phyloP scores from a whole-genome alignment of 1,140 invertebrate genomes.

The Diabrotica undecimpunctata region DNA sequence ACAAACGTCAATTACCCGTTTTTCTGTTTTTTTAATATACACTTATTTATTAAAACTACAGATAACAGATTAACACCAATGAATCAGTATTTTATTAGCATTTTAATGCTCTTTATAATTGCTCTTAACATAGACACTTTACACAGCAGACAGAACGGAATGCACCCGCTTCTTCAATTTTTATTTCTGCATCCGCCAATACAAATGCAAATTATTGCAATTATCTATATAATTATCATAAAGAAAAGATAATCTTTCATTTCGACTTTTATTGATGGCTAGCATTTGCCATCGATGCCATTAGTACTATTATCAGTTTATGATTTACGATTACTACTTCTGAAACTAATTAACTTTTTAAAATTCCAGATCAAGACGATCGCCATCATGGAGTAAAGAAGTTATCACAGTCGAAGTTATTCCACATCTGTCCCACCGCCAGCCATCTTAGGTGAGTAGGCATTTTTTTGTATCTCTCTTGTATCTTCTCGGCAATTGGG shows the following conservation, averaged over 20 bases:
- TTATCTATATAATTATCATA: constrained; percentile 3
- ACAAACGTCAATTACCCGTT: too few species aligned
- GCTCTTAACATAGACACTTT: too few species aligned
- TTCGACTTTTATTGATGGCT: neutral
- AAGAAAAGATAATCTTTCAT: constrained; percentile 4
- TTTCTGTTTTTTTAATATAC: too few species aligned
- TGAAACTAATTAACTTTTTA: constrained; percentile 21
- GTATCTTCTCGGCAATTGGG: neutral
- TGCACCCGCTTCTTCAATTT: too few species aligned
- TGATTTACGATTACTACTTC: constrained; percentile 20
- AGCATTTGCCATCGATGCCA: neutral
- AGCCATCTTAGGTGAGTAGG: constrained; percentile 40
- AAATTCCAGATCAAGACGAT: constrained; percentile 28
- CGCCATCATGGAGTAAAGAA: constrained; percentile 37
- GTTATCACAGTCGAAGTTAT: constrained; percentile 27
- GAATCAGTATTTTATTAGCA: too few species aligned
- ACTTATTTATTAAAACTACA: too few species aligned
- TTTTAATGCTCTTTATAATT: too few species aligned
- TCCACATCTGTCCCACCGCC: constrained; percentile 32
- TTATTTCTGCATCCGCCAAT: too few species aligned
- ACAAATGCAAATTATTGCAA: too few species aligned
- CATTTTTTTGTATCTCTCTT: constrained; percentile 20
- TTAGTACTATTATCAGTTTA: constrained; percentile 10
- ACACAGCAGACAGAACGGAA: too few species aligned
- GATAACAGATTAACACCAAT: too few species aligned